Conservation (phyloP, 2,888 invertebrate genomes). For the Fragum sueziense region DNA sequence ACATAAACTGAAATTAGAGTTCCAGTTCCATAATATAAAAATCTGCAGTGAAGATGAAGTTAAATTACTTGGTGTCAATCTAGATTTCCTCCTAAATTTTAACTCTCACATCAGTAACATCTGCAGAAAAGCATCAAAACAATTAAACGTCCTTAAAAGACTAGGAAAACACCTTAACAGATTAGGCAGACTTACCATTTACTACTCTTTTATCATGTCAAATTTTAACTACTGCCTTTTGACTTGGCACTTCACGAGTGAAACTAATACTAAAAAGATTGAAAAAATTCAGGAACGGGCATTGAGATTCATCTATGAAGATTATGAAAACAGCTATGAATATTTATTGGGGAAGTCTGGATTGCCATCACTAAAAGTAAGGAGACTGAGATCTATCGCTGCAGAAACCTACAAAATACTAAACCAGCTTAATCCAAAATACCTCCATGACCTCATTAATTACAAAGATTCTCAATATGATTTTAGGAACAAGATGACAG, state of each 20-base stretch:
- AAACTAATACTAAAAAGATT: conserved; percentile 34
- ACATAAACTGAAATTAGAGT: conserved; percentile 20
- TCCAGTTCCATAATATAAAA: conserved; percentile 26
- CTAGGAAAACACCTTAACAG: conserved; percentile 37
- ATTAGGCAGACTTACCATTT: conserved; percentile 29
- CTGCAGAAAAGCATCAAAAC: conserved; percentile 37
- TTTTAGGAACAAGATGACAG: conserved; percentile 38
- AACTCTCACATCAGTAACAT: conserved; percentile 30
- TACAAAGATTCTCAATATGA: conserved; percentile 24
- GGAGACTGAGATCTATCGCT: conserved; percentile 31
- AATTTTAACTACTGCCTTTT: conserved; percentile 44
- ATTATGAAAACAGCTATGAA: conserved; percentile 28
- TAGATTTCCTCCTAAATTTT: conserved; percentile 41
- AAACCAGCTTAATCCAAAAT: conserved; percentile 24
- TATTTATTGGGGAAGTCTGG: too few species aligned
- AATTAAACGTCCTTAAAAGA: conserved; percentile 42
- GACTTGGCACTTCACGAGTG: conserved; percentile 43
- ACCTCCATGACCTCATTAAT: conserved; percentile 27
- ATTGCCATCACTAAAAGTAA: conserved; percentile 29
- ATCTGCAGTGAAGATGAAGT: conserved; percentile 37
- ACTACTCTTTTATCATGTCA: conserved; percentile 41
- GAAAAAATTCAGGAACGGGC: conserved; percentile 41
- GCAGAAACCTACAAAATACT: conserved; percentile 42
- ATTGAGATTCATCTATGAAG: conserved; percentile 40
- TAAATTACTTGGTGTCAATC: conserved; percentile 29